A percentile compares a stretch with the other conserved stretches of the same genome.
These are phyloP conservation scores for Conger conger DNA, from an alignment of 2,113 vertebrate species.

Conservation along the genomic window DNA sequence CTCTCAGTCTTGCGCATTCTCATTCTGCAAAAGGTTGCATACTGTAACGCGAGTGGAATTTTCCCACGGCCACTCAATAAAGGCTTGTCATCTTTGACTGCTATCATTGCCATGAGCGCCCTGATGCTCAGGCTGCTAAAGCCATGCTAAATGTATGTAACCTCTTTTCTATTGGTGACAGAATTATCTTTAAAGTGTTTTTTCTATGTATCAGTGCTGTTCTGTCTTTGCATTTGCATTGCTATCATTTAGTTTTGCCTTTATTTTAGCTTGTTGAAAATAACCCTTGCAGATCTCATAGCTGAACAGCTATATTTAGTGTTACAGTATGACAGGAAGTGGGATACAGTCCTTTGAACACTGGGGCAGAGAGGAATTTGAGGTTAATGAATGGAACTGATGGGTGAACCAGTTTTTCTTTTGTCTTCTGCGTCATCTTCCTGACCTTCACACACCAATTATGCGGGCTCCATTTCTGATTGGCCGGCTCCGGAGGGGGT, in stretches of 20 bases:
- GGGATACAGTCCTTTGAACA: not conserved
- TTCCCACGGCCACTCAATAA: not conserved
- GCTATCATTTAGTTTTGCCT: not conserved
- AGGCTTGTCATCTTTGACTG: not conserved
- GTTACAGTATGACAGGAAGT: not conserved
- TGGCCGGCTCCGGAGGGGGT: not conserved
- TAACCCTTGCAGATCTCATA: not conserved
- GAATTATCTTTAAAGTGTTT: too few species aligned
- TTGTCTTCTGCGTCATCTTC: not conserved
- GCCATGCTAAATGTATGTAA: not conserved
- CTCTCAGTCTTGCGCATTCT: constrained; percentile 10
- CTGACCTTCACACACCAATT: not conserved
- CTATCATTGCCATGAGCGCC: not conserved
- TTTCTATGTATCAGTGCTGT: too few species aligned
- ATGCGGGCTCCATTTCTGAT: not conserved
- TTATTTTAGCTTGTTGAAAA: too few species aligned
- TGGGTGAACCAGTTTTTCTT: not conserved
- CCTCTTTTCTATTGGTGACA: too few species aligned
- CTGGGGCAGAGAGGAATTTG: not conserved
- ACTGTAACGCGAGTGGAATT: not conserved
- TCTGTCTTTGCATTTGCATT: too few species aligned
- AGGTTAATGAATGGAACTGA: not conserved
- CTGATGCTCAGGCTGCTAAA: not conserved
- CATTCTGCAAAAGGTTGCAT: not conserved
- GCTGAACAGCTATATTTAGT: not conserved